Evolutionary conservation across 2,113 vertebrate species (phyloP), one percentile per base, ranked within the genome.

Genomic region (Paedocypris sp.): DNA sequence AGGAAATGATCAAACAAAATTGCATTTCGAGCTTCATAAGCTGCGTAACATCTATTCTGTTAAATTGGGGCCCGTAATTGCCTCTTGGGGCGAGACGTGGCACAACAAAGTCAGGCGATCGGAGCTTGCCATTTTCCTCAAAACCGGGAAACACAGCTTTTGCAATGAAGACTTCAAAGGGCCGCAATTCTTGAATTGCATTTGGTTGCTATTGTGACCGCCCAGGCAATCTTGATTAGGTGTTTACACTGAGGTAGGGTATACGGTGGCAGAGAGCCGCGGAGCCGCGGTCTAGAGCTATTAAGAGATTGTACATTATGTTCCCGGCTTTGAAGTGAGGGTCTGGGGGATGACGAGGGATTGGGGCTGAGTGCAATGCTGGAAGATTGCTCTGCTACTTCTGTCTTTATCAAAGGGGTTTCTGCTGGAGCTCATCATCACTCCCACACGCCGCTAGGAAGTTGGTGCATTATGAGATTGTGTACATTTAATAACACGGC

Each of bases 261-360:
- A 79, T 87, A 83, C 90, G 89, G 90, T 91, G 86, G 82, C 83
- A 83, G 74, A 88, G 85, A 89, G 88, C 82, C 90, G 87, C 83
- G 88, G 88, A 94, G 92, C 91, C 88, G 88, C 88, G 89, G 88
- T 94, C 95, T 92, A 92, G 91, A 92, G 92, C 95, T 95, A 97
- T 98, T 98, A 97, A 97, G 94, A 97, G 93, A 97, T 92, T 93
- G 93, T 94, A 94, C 94, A 97, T 98, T 97, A 94, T 98, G 92
- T 94, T 90, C 89, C 90, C 87, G 77, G 88, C 94, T 98, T 98
- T 98, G 95, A 98, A 97, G 95, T 98, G 82, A 93, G 86, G 88
- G 88, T 85, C 88, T 81, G 84, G 78, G 76, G 87, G 84, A 86
- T 88, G 84, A 89, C 82, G 86, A 89, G 91, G 86, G 89, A 89